Conservation (phyloP, 64 coral and sea anemone species). For the Trachythela sp. region DNA sequence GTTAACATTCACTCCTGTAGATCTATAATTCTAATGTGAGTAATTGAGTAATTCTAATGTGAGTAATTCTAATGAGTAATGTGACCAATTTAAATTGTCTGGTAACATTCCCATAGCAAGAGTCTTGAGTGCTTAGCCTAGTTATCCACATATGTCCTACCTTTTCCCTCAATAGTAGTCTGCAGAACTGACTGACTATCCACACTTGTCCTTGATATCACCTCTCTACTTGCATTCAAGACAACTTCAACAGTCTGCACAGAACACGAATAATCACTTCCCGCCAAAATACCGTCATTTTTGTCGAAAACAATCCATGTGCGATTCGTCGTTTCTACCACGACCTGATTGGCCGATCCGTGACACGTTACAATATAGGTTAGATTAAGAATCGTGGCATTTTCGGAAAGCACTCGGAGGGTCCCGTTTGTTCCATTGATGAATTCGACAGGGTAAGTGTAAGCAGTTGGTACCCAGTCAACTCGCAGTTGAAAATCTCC, state of each 20-base stretch:
- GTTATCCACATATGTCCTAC: conserved; percentile 9
- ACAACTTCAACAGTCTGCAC: conserved; percentile 73
- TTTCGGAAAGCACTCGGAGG: conserved; percentile 15
- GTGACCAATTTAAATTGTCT: too few species aligned
- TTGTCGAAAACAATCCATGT: conserved; percentile 43
- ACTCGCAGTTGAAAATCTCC: conserved; percentile 71
- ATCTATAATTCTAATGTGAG: too few species aligned
- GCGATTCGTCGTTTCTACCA: conserved; percentile 39
- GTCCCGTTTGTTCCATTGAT: conserved; percentile 52
- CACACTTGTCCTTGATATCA: conserved; percentile 64
- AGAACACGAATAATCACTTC: conserved; percentile 84
- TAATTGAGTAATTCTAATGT: too few species aligned
- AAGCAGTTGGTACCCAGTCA: conserved; percentile 59
- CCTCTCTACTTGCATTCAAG: conserved; percentile 60
- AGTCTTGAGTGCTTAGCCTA: too few species aligned
- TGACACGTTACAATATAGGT: conserved; percentile 73
- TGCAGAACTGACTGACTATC: conserved; percentile 65
- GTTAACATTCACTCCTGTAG: too few species aligned
- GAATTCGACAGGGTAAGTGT: conserved; percentile 65
- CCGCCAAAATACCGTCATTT: conserved; percentile 65
- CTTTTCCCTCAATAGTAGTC: conserved; percentile 92
- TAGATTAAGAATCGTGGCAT: conserved; percentile 21
- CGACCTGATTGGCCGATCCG: conserved; percentile 58
- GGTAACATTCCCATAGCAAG: too few species aligned
- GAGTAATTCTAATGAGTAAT: too few species aligned